phyloP scores from a whole-genome alignment of 2,797 vertebrate genomes.

The Moxostoma hubbsi region DNA sequence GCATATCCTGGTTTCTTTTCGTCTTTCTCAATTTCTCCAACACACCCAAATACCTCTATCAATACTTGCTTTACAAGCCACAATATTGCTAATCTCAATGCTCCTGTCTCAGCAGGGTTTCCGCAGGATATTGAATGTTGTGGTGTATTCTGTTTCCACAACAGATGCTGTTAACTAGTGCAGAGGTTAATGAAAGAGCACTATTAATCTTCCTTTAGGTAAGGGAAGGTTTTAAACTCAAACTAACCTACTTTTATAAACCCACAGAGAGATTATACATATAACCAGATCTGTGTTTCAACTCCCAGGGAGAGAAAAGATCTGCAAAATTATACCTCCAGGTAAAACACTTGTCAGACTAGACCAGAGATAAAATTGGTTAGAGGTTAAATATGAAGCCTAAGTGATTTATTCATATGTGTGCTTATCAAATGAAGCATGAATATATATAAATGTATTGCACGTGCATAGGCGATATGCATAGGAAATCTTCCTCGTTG shows the following conservation, averaged over 20 bases:
- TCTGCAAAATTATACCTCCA: constrained; percentile 57
- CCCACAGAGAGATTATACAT: constrained; percentile 30
- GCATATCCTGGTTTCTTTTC: neutral
- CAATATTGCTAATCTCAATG: constrained; percentile 3
- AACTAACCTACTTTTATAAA: constrained; percentile 46
- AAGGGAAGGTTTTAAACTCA: constrained; percentile 46
- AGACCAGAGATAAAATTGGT: constrained; percentile 43
- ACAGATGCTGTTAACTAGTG: constrained; percentile 33
- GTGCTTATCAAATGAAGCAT: constrained; percentile 47
- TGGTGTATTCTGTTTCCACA: neutral
- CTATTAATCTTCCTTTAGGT: constrained; percentile 34
- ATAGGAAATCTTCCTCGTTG: constrained; percentile 18
- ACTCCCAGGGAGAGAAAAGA: constrained; percentile 61
- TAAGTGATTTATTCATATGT: constrained; percentile 39
- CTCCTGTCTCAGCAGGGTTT: constrained; percentile 10
- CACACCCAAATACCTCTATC: constrained; percentile 11
- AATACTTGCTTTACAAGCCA: neutral
- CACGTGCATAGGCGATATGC: constrained; percentile 23
- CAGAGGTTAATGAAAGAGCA: constrained; percentile 45
- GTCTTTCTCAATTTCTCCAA: neutral
- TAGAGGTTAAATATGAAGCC: neutral
- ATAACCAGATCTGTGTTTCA: constrained; percentile 56
- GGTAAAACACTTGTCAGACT: constrained; percentile 62
- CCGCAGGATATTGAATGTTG: constrained; percentile 22
- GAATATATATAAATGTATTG: constrained; percentile 15